Base-by-base conservation (phyloP, 1,140 invertebrate genomes). In the Bombus confusus region DNA sequence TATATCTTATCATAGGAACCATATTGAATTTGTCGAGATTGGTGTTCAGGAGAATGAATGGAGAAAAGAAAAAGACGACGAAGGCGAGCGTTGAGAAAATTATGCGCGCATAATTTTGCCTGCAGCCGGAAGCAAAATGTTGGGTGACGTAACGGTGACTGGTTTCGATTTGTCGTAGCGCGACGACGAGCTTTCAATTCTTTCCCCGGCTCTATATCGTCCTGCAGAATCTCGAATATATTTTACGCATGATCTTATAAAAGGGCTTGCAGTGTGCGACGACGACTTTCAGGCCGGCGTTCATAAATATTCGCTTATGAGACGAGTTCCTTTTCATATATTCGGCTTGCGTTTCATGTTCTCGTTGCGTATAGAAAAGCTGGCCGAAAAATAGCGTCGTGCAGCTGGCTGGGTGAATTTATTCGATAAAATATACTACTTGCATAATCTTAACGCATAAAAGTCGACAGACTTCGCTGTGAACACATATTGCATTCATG, bases 211-310 rank as follows among this genome's bases (percentile, higher is more conserved):
- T 69, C 12, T 43, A 68, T 52, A 31, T 69, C 39, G 37, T 12
- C 6, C 31, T 10, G 2, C 0, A 28, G 22, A 28, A 52, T 43
- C 13, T 41, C n/a, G 41, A 39, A 41, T 81, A 28, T 64, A 81
- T 81, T 81, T 81, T 43, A 62, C 59, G 39, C 47, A 22, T 13
- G 69, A 62, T 81, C 66, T 74, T 73, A 31, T 62, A 62, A 81
- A 81, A n/a, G 34, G 22, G 22, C 22, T 39, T 37, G 66, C 43
- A n/a, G 28, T 28, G 12, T 25, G 79, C 37, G 13, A 41, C 66
- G 31, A 57, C 79, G 79, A 73, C 43, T 59, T 73, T 41, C 52
- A 72, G n/a, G 3, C 68, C 52, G 3, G n/a, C 25, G 34, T 81
- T 74, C 69, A 74, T 81, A 81, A 81, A 74, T 74, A 74, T 69